Evolutionary conservation across 1,140 invertebrate genomes (phyloP), one percentile per base, ranked within the genome.

Genomic region (Laupala kohalensis): DNA sequence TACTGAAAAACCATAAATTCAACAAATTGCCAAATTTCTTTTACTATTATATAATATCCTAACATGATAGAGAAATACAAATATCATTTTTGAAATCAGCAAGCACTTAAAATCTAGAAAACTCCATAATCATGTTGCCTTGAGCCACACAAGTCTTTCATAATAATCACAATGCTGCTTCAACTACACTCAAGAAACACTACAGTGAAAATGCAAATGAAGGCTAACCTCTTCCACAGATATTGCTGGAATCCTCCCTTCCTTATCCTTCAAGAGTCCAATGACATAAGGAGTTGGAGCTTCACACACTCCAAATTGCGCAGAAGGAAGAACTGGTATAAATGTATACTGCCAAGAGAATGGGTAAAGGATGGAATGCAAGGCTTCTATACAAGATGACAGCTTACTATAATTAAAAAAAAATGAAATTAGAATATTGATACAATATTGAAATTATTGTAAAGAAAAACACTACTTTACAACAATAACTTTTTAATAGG

Each of bases 261-360:
- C 82, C 69, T 83, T 78, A 9, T 79, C 77, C 68, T 82, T 81
- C 6, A 92, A 79, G 73, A 91, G 82, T 0, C 91, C 91, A 69
- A 92, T 86, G 0, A 94, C 81, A 71, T 88, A 89, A 0, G 92
- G 92, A 53, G 90, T 86, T 3, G 92, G 91, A 4, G 90, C 87
- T 74, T 89, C 86, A 25, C 89, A 81, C 25, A 93, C 84, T 72
- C 91, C 91, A 73, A 88, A 81, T 75, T 92, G 85, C 69, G 84
- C 83, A 6, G 84, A 76, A 0, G 92, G 91, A n/a, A 93, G 80
- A 64, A 89, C 84, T 3, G 91, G 88, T 28, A 93, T 88, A 53
- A 92, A 86, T 0, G 90, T 90, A 76, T 93, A 90, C 69, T 90
- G 90, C 92, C 92, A 93, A 23, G 83, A 82, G 77, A 93, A 92